Conservation (phyloP, 2,113 vertebrate genomes). For the Carlito syrichta region DNA sequence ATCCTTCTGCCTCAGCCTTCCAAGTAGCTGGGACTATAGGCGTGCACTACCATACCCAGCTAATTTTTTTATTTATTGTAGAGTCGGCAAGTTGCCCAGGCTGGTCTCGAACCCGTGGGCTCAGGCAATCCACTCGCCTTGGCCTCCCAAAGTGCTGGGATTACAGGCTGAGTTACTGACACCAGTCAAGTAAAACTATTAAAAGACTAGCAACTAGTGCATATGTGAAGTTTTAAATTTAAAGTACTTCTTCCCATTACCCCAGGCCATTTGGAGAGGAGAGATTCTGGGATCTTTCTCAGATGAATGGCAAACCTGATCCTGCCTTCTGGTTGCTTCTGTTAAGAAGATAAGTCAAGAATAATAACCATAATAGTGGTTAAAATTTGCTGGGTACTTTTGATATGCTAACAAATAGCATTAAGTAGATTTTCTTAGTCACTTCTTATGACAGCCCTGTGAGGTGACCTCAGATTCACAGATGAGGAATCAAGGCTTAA, state of each 20-base stretch:
- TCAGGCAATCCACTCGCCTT: too few relatives aligned
- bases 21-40: too few relatives aligned
- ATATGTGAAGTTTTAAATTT: neutral
- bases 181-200: neutral
- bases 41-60: too few relatives aligned
- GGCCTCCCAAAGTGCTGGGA: too few relatives aligned
- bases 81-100: too few relatives aligned
- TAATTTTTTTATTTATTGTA: too few relatives aligned
- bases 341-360: neutral
- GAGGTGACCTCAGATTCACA: neutral
- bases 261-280: neutral
- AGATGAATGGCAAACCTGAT: neutral
- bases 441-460: neutral
- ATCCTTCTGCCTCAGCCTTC: too few relatives aligned
- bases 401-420: neutral
- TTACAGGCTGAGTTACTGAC: too few relatives aligned
- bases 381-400: neutral
- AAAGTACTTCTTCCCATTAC: neutral
- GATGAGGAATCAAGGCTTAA: neutral
- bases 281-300: neutral
- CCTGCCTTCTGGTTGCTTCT: neutral
- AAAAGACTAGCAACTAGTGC: neutral
- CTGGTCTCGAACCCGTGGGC: too few relatives aligned
- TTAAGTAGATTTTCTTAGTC: neutral
- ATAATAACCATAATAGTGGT: neutral